Conservation (phyloP, 2,888 invertebrate species). For the Megaustenia siamemsis region DNA sequence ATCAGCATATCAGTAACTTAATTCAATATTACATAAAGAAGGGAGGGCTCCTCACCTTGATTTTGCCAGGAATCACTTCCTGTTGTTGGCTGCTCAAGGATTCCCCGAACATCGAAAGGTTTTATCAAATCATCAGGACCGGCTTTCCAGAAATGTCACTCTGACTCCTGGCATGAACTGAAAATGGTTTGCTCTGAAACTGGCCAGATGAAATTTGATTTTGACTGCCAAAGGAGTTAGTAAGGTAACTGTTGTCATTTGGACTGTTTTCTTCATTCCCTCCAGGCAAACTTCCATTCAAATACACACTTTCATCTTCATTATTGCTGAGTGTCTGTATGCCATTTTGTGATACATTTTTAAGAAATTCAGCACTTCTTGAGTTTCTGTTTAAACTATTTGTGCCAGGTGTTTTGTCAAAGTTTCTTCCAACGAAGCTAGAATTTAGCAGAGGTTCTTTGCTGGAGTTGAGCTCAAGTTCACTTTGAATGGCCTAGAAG, state of each 20-base stretch:
- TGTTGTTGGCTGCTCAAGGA: neutral
- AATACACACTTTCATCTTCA: neutral
- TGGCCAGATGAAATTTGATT: neutral
- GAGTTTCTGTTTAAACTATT: neutral
- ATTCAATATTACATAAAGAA: too few species aligned
- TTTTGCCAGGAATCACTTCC: neutral
- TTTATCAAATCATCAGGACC: neutral
- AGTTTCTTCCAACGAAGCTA: neutral
- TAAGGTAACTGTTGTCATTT: constrained; percentile 11
- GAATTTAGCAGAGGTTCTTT: neutral
- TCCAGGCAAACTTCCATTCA: neutral
- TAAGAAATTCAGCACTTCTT: constrained; percentile 27
- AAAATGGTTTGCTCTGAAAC: neutral
- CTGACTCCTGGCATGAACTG: neutral
- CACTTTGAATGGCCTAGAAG: constrained; percentile 55
- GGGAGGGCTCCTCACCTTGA: constrained; percentile 27
- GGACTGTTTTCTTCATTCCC: neutral
- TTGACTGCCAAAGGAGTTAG: constrained; percentile 29
- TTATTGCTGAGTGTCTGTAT: neutral
- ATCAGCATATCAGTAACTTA: too few species aligned
- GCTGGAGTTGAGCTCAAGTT: constrained; percentile 44
- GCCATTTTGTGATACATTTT: neutral
- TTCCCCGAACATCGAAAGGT: neutral
- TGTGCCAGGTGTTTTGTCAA: neutral
- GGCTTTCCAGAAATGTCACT: neutral